phyloP scores from a whole-genome alignment of 2,797 vertebrate genomes.

The Balearica regulorum region DNA sequence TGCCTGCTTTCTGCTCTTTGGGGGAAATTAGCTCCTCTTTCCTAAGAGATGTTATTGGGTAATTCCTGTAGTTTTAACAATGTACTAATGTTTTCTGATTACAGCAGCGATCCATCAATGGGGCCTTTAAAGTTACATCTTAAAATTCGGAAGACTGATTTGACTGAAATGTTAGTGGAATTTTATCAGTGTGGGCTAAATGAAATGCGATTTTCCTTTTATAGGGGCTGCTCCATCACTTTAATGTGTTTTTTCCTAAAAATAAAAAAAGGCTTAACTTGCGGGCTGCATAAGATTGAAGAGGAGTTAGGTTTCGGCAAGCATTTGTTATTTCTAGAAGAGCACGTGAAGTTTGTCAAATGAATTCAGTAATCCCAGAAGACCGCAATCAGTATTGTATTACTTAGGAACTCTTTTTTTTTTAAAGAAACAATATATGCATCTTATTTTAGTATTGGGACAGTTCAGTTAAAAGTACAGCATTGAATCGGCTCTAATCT shows the following conservation, averaged over 20 bases:
- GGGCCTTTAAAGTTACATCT: constrained; percentile 13
- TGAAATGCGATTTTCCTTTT: neutral
- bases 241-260: neutral
- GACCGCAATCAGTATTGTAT: neutral
- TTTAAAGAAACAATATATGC: neutral
- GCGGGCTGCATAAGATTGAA: neutral
- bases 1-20: neutral
- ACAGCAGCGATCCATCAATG: constrained; percentile 1
- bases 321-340: neutral
- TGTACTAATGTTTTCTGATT: neutral
- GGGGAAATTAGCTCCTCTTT: neutral
- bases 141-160: neutral
- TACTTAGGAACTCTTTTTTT: neutral
- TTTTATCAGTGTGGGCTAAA: constrained; percentile 17
- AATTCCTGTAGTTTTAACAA: neutral
- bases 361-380: neutral
- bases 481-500: neutral
- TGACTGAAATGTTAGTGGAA: neutral
- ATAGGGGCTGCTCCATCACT: neutral
- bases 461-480: neutral
- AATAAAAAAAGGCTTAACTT: neutral
- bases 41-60: neutral
- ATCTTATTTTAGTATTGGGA: neutral
- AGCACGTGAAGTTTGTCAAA: neutral
- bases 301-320: neutral